A percentile compares a stretch with the other conserved stretches of the same genome.
phyloP scores from a whole-genome alignment of 2,797 vertebrate species.

The Onychomys arenicola region DNA sequence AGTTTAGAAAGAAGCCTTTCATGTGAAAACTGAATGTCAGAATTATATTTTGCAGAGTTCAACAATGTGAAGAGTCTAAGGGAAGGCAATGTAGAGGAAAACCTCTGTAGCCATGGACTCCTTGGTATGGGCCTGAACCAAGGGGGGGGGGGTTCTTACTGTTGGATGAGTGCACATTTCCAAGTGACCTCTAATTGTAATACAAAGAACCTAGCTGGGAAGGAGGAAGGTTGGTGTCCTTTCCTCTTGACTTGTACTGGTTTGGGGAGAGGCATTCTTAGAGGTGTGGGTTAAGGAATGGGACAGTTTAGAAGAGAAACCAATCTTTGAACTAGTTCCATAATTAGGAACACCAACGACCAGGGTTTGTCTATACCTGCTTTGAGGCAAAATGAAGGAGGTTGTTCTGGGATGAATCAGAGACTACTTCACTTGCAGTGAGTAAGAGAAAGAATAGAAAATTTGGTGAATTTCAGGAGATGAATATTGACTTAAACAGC shows the following conservation, averaged over 20 bases:
- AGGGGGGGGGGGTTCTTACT: neutral
- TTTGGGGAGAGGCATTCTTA: neutral
- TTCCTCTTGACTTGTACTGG: neutral
- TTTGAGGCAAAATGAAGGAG: neutral
- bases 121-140: neutral
- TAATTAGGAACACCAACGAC: neutral
- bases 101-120: neutral
- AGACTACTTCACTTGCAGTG: neutral
- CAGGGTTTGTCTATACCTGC: neutral
- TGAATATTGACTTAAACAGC: neutral
- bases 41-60: constrained; percentile 12
- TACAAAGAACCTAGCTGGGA: neutral
- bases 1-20: neutral
- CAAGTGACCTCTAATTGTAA: neutral
- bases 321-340: neutral
- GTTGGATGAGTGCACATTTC: neutral
- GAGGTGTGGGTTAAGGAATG: neutral
- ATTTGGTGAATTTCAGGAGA: neutral
- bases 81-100: neutral
- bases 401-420: neutral
- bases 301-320: neutral
- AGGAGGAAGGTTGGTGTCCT: neutral
- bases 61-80: neutral
- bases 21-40: neutral
- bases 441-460: neutral